phyloP scores from a whole-genome alignment of 1,140 invertebrate genomes.

The Trachelipus rathkii region DNA sequence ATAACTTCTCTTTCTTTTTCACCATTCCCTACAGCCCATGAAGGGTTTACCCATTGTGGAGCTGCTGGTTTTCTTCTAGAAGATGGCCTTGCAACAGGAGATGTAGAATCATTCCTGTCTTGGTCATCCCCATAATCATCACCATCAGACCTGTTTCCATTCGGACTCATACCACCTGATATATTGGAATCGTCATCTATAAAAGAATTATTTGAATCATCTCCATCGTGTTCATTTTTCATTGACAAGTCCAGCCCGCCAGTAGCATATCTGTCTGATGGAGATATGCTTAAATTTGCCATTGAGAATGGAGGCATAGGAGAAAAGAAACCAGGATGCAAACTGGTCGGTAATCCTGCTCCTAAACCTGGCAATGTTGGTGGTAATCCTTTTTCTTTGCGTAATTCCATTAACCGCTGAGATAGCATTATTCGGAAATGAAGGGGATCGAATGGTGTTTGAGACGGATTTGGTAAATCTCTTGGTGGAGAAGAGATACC shows the following conservation, averaged over 20 bases:
- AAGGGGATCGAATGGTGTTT: conserved; percentile 70
- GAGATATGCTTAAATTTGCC: conserved; percentile 26
- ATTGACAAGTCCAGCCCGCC: conserved; percentile 52
- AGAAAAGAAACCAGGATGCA: conserved; percentile 65
- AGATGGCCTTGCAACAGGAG: conserved; percentile 35
- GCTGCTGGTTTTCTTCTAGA: conserved; percentile 91
- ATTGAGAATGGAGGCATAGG: conserved; percentile 27
- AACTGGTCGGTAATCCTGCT: conserved; percentile 68
- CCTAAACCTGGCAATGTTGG: conserved; percentile 59
- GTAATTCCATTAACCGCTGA: conserved; percentile 77
- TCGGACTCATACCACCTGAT: conserved; percentile 45
- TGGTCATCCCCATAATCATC: conserved; percentile 62
- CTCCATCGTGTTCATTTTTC: conserved; percentile 45
- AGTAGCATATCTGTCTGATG: conserved; percentile 48
- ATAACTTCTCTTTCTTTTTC: conserved; percentile 62
- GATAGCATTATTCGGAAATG: conserved; percentile 77
- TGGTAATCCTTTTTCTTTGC: conserved; percentile 65
- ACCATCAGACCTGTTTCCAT: conserved; percentile 55
- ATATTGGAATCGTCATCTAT: conserved; percentile 46
- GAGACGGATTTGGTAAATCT: conserved; percentile 29
- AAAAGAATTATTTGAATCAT: conserved; percentile 41
- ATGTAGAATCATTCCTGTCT: conserved; percentile 51
- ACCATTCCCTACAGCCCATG: conserved; percentile 62
- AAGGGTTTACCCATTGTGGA: conserved; percentile 94
- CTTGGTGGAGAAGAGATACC: conserved; percentile 26